Percentiles rank a stretch among this genome's conserved stretches.
These are phyloP conservation scores for Lacanobia oleracea DNA, from an alignment of 2,888 invertebrate genomes.

Conservation along the genomic window DNA sequence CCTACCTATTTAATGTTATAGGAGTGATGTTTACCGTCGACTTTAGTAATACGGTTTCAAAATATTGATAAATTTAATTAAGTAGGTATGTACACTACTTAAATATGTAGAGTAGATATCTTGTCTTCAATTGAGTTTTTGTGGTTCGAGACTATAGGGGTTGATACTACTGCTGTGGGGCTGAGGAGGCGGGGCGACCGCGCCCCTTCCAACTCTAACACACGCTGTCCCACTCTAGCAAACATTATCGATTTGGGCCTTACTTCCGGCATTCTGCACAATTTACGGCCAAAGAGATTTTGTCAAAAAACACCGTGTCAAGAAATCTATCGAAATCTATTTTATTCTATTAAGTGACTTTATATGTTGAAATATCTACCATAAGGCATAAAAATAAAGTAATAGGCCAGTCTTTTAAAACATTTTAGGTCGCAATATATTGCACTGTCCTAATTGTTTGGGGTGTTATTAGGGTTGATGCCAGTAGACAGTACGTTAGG, in stretches of 20 bases:
- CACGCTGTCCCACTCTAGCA: slow-evolving; percentile 75
- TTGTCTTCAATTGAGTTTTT: slow-evolving; percentile 67
- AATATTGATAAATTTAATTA: slow-evolving; percentile 10
- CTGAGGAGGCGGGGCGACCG: slow-evolving; percentile 70
- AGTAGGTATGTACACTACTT: background rate
- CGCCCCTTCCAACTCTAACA: slow-evolving; percentile 72
- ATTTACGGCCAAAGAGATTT: slow-evolving; percentile 14
- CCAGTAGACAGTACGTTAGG: no score
- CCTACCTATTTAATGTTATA: no score
- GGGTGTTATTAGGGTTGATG: no score
- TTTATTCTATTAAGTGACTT: background rate
- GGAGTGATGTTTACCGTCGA: background rate
- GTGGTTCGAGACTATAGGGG: slow-evolving; percentile 62
- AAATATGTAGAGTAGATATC: slow-evolving; percentile 18
- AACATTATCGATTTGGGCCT: slow-evolving; percentile 80
- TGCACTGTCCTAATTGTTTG: no score
- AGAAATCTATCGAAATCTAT: no score
- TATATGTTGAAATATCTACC: background rate
- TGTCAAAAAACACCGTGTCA: background rate
- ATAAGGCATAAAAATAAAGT: background rate
- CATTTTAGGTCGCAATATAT: no score
- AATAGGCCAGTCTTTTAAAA: no score
- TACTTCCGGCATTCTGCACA: slow-evolving; percentile 71
- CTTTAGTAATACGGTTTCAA: background rate
- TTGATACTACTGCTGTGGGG: slow-evolving; percentile 54